These are phyloP conservation scores for Tiliacea citrago DNA, from an alignment of 2,888 invertebrate genomes.

Conservation along the genomic window DNA sequence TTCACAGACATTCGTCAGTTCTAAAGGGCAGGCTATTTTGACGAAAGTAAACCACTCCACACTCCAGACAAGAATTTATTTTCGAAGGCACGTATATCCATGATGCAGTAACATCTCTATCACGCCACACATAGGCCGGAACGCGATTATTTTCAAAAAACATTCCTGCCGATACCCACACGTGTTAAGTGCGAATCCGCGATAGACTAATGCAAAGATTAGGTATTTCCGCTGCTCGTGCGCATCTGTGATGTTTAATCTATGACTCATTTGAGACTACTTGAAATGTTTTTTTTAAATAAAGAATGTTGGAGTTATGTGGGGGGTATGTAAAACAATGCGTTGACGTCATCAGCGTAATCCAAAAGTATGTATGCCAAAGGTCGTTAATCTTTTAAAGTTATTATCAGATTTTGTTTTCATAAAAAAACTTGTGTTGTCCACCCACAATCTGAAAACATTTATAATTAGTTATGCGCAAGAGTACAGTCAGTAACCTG, in stretches of 20 bases:
- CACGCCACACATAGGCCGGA: conserved; percentile 69
- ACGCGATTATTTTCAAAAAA: conserved; percentile 77
- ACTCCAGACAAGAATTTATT: conserved; percentile 21
- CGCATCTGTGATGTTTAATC: conserved; percentile 78
- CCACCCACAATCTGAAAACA: neutral
- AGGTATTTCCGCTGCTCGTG: conserved; percentile 88
- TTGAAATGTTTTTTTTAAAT: conserved; percentile 43
- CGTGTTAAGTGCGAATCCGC: conserved; percentile 79
- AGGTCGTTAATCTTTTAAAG: conserved; percentile 24
- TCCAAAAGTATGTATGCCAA: conserved; percentile 5
- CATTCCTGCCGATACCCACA: conserved; percentile 74
- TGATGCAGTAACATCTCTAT: conserved; percentile 22
- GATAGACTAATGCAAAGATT: conserved; percentile 88
- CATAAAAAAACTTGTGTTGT: neutral
- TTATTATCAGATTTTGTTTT: neutral
- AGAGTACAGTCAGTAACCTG: no score
- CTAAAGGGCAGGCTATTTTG: no score
- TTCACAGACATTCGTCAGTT: conserved; percentile 7
- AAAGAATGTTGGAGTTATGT: conserved; percentile 38
- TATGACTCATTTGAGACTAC: conserved; percentile 71
- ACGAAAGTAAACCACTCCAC: neutral
- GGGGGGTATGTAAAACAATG: conserved; percentile 54
- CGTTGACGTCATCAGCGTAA: conserved; percentile 14
- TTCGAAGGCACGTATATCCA: neutral
- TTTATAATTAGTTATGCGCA: neutral